Conservation (phyloP, 2,888 invertebrate species). For the Cosmia pyralina region DNA sequence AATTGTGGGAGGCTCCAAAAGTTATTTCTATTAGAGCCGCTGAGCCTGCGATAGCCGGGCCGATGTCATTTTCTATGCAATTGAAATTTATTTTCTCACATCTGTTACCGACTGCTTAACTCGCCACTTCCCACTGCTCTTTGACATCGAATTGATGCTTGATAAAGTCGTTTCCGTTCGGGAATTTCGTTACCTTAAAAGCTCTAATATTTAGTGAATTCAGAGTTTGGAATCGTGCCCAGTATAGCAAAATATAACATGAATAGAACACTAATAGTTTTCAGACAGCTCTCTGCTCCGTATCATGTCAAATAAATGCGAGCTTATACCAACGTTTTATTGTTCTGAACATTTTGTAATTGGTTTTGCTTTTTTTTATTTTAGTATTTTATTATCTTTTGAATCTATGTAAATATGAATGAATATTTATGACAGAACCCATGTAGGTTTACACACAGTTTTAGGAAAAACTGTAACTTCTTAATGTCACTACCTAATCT, state of each 20-base stretch:
- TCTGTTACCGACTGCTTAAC: slow-evolving; percentile 42
- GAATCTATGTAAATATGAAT: slow-evolving; percentile 38
- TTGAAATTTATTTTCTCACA: slow-evolving; percentile 58
- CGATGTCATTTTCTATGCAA: slow-evolving; percentile 56
- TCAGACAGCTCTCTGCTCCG: slow-evolving; percentile 38
- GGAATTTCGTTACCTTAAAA: slow-evolving; percentile 43
- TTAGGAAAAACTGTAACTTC: slow-evolving; percentile 13
- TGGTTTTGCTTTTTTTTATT: slow-evolving; percentile 9
- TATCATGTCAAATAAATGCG: slow-evolving; percentile 39
- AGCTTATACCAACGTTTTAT: slow-evolving; percentile 32
- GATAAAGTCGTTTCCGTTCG: slow-evolving; percentile 45
- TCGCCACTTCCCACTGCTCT: slow-evolving; percentile 42
- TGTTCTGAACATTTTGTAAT: slow-evolving; percentile 24
- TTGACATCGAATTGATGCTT: slow-evolving; percentile 57
- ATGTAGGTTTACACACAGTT: slow-evolving; percentile 5
- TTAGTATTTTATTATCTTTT: slow-evolving; percentile 13
- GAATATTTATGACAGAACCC: slow-evolving; percentile 30
- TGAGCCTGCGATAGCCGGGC: slow-evolving; percentile 28
- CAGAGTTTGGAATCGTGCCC: slow-evolving; percentile 42
- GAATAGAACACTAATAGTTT: slow-evolving; percentile 58
- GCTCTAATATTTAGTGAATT: slow-evolving; percentile 52
- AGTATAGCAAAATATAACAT: slow-evolving; percentile 48
- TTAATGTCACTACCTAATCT: slow-evolving; percentile 2
- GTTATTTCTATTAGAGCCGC: slow-evolving; percentile 63
- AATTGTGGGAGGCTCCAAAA: slow-evolving; percentile 67